Base-by-base conservation (phyloP, 2,888 invertebrate genomes). In the Coelogynopora nodosa region DNA sequence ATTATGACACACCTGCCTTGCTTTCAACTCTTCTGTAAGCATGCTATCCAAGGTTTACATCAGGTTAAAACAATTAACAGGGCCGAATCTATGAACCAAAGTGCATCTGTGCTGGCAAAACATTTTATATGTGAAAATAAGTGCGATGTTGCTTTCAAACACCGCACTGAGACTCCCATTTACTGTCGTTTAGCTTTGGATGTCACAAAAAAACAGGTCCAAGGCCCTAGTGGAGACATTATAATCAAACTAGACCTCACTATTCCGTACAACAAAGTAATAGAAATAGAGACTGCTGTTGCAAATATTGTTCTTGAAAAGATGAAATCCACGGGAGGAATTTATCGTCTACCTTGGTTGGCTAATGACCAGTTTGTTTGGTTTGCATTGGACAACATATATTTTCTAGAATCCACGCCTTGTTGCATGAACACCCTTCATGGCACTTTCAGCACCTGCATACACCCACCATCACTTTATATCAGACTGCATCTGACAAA, bases 401-500 rank as follows among this genome's bases (percentile, higher is more conserved):
- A 74, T 74, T 74, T 23, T 26, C 74, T 13, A 13, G 74, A 74
- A 74, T 74, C 74, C 18, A 74, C 74, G 23, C 74, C 74, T 74
- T 23, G 49, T 49, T 5, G 49, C 49, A 49, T 49, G 74, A 74
- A 23, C 74, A 74, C 74, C 5, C 74, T 74, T 23, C 74, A 74
- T 23, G 74, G 23, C 74, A 74, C 74, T 74, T n/a, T n/a, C n/a
- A n/a, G 49, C 10, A n/a, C n/a, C n/a, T n/a, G n/a, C n/a, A n/a
- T n/a, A n/a, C n/a, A n/a, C n/a, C n/a, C n/a, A 26, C 23, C 74
- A 74, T 74, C 27, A 26, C 23, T 74, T 2, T 74, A 74, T 74
- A 74, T 74, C 23, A 74, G 74, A 74, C 74, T 74, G 74, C 74
- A 74, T 74, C 74, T 74, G 74, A 74, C 74, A 74, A 13, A 74